phyloP scores from a whole-genome alignment of 1,140 invertebrate genomes.

The Amyelois transitella region DNA sequence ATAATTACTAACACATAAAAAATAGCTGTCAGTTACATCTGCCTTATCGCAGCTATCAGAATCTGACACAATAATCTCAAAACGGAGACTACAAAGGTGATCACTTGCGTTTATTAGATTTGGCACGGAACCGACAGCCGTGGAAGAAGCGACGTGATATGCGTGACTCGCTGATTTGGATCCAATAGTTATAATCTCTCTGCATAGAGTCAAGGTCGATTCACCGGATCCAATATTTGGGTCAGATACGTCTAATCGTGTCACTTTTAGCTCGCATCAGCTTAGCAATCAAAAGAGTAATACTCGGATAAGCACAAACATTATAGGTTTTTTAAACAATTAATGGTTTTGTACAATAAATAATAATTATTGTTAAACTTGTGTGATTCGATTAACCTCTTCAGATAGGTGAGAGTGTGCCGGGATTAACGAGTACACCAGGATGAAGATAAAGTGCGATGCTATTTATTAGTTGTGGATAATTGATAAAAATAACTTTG shows the following conservation, averaged over 20 bases:
- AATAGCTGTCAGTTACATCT: background rate
- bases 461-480: too few relatives aligned
- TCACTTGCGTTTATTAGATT: slow-evolving; percentile 40
- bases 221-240: slow-evolving; percentile 1
- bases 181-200: slow-evolving; percentile 37
- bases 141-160: slow-evolving; percentile 37
- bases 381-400: too few relatives aligned
- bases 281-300: background rate
- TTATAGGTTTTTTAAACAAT: too few relatives aligned
- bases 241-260: background rate
- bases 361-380: too few relatives aligned
- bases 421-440: too few relatives aligned
- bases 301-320: background rate
- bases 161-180: slow-evolving; percentile 47
- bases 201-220: slow-evolving; percentile 33
- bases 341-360: too few relatives aligned
- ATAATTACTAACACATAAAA: background rate
- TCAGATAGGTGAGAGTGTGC: too few relatives aligned
- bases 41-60: slow-evolving; percentile 5
- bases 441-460: too few relatives aligned
- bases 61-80: slow-evolving; percentile 41
- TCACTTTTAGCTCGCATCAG: background rate
- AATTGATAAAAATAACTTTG: too few relatives aligned
- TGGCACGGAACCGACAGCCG: slow-evolving; percentile 30
- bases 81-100: slow-evolving; percentile 26